Conservation (phyloP, 2,888 invertebrate species). For the Clivina fossor region DNA sequence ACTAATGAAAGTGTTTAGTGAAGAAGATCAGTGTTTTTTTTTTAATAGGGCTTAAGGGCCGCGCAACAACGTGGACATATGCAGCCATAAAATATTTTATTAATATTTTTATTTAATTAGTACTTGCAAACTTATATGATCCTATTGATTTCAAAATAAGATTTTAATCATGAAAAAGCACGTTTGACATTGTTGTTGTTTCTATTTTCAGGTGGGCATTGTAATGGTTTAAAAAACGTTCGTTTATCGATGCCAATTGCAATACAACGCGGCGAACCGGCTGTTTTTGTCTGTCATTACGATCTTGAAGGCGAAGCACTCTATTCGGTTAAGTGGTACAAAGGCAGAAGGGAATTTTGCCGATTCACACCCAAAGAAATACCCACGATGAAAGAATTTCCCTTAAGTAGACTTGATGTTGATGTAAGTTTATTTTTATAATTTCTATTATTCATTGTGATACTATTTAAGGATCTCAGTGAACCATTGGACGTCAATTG, state of each 20-base stretch:
- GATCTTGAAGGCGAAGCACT: conserved; percentile 67
- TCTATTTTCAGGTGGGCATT: conserved; percentile 20
- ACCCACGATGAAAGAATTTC: conserved; percentile 66
- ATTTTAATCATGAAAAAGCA: no score
- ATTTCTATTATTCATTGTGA: not conserved
- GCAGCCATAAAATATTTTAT: no score
- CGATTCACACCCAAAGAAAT: conserved; percentile 62
- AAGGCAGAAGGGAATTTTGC: conserved; percentile 65
- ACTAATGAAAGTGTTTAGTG: no score
- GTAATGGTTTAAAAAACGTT: conserved; percentile 61
- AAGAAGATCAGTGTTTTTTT: no score
- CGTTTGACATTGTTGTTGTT: no score
- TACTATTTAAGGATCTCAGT: no score
- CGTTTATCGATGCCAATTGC: conserved; percentile 67
- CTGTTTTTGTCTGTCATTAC: conserved; percentile 64
- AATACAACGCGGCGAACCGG: conserved; percentile 64
- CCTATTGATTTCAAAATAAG: no score
- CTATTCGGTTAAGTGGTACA: conserved; percentile 72
- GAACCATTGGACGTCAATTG: no score
- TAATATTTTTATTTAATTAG: no score
- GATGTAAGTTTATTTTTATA: conserved; percentile 52
- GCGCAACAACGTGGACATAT: no score
- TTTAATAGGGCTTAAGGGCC: no score
- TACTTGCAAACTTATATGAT: no score
- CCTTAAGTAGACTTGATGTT: conserved; percentile 63